A percentile compares a stretch with the other conserved stretches of the same genome.
phyloP scores from a whole-genome alignment of 2,797 vertebrate species.

The Peromyscus attwateri region DNA sequence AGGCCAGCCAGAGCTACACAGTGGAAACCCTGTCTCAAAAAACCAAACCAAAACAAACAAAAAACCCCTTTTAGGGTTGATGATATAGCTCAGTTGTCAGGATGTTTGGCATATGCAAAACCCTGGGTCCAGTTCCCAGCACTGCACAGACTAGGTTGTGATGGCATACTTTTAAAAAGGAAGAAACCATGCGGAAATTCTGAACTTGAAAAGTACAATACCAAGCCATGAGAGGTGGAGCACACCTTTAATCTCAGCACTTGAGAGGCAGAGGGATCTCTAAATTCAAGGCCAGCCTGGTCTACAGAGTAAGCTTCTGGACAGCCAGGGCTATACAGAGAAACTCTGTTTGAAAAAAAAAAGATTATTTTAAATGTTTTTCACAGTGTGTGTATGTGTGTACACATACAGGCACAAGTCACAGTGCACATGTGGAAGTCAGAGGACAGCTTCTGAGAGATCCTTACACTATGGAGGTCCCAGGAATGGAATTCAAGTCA shows the following conservation, averaged over 20 bases:
- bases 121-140: neutral
- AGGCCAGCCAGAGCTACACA: neutral
- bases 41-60: too few species aligned
- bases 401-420: too few species aligned
- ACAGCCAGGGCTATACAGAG: too few species aligned
- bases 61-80: neutral
- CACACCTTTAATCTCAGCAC: too few species aligned
- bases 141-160: neutral
- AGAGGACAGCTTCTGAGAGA: neutral
- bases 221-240: too few species aligned
- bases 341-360: too few species aligned
- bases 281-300: too few species aligned
- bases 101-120: neutral
- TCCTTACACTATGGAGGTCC: neutral
- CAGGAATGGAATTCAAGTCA: neutral
- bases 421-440: neutral
- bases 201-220: neutral
- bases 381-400: neutral
- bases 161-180: neutral
- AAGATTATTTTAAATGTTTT: neutral
- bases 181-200: neutral
- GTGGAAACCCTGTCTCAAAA: neutral
- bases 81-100: neutral
- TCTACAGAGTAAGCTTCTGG: too few species aligned
- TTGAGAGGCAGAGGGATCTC: too few species aligned